Conservation (phyloP, 2,888 invertebrate species). For the Eucera pruinosa region DNA sequence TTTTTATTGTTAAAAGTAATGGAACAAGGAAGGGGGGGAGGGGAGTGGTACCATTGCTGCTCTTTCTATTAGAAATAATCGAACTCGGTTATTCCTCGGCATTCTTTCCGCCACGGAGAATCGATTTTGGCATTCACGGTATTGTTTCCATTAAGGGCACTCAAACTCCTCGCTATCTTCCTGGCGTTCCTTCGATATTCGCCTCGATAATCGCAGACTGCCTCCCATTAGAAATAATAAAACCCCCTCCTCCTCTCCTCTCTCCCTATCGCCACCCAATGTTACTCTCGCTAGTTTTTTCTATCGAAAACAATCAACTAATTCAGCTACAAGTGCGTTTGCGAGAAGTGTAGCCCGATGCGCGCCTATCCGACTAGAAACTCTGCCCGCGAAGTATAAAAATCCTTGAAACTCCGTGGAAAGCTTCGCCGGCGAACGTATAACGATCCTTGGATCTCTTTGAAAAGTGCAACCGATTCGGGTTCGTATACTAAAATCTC, state of each 20-base stretch:
- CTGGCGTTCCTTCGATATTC: slow-evolving; percentile 28
- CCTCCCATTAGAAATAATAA: slow-evolving; percentile 23
- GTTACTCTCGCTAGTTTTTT: not conserved
- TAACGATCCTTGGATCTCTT: too few relatives aligned
- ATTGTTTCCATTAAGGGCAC: slow-evolving; percentile 39
- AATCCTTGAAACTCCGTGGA: too few relatives aligned
- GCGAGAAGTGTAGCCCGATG: too few relatives aligned
- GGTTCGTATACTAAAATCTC: too few relatives aligned
- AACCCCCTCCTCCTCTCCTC: not conserved
- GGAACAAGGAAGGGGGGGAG: slow-evolving; percentile 8
- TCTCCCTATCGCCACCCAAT: too few relatives aligned
- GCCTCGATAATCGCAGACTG: slow-evolving; percentile 23
- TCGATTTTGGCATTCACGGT: slow-evolving; percentile 38
- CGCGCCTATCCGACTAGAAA: too few relatives aligned
- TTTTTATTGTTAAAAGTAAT: not conserved
- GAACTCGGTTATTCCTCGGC: slow-evolving; percentile 23
- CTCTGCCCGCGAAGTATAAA: too few relatives aligned
- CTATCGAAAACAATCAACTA: slow-evolving; percentile 1
- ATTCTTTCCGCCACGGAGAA: slow-evolving; percentile 29
- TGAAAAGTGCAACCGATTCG: too few relatives aligned
- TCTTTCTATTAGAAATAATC: slow-evolving; percentile 30
- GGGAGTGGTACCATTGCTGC: not conserved
- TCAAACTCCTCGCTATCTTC: slow-evolving; percentile 26
- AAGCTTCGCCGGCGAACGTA: too few relatives aligned
- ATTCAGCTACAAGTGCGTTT: not conserved